A percentile compares a stretch with the other conserved stretches of the same genome.
Conservation (phyloP, 2,888 invertebrate genomes). For the Drepana falcataria region DNA sequence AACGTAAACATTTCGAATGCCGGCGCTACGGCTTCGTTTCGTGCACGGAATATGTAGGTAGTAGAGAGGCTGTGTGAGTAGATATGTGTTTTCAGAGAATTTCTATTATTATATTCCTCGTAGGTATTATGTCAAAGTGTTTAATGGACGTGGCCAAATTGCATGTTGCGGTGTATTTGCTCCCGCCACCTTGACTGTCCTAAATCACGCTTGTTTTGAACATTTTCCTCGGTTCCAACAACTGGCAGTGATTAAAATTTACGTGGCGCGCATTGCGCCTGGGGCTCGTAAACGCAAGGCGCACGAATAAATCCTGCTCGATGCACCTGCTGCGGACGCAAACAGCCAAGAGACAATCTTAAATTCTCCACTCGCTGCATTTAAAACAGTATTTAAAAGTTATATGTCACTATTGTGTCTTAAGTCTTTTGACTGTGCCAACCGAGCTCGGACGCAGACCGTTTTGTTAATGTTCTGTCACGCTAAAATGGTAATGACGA, state of each 20-base stretch:
- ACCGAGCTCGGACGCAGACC: slow-evolving; percentile 13
- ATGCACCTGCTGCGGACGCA: slow-evolving; percentile 64
- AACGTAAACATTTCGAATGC: too few relatives aligned
- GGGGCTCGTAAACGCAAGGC: slow-evolving; percentile 58
- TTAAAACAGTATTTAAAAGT: slow-evolving; percentile 17
- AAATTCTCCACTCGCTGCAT: slow-evolving; percentile 21
- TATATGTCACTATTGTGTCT: slow-evolving; percentile 3
- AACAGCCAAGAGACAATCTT: slow-evolving; percentile 23
- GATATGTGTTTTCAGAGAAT: neutral
- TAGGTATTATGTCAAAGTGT: slow-evolving; percentile 6
- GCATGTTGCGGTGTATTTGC: slow-evolving; percentile 39
- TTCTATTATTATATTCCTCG: neutral
- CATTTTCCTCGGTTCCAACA: slow-evolving; percentile 67
- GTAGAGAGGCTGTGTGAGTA: too few relatives aligned
- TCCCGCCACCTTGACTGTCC: slow-evolving; percentile 50
- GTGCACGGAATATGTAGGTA: too few relatives aligned
- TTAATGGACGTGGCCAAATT: slow-evolving; percentile 16
- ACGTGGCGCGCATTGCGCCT: slow-evolving; percentile 67
- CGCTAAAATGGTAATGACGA: slow-evolving; percentile 38
- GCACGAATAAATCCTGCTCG: slow-evolving; percentile 70
- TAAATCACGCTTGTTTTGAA: slow-evolving; percentile 74
- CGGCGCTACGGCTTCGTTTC: too few relatives aligned
- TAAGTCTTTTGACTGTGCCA: slow-evolving; percentile 15
- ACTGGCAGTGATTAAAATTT: slow-evolving; percentile 77
- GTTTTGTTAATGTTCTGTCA: slow-evolving; percentile 25